These are phyloP conservation scores for Erythrolamprus reginae DNA, from an alignment of 2,113 vertebrate species.

Conservation along the genomic window DNA sequence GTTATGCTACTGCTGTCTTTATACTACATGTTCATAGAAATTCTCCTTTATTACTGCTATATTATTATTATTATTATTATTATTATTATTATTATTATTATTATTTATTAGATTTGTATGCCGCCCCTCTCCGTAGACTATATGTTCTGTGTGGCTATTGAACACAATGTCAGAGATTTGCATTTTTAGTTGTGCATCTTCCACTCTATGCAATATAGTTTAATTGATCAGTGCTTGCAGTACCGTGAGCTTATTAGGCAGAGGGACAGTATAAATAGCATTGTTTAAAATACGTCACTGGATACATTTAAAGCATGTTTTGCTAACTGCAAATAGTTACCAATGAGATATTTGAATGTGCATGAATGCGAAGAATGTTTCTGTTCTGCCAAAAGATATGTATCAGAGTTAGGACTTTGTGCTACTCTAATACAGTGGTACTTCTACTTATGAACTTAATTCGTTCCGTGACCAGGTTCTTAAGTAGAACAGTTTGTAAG, in stretches of 20 bases:
- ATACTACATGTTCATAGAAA: background rate
- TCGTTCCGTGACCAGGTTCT: too few relatives aligned
- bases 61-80: too few relatives aligned
- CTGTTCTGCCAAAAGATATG: background rate
- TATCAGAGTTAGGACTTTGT: background rate
- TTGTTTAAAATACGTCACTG: background rate
- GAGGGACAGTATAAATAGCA: background rate
- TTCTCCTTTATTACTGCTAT: background rate
- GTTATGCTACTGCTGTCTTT: background rate
- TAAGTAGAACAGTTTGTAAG: too few relatives aligned
- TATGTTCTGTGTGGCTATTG: background rate
- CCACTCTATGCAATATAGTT: background rate
- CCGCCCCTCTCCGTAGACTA: too few relatives aligned
- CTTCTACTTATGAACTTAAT: too few relatives aligned
- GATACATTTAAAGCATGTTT: background rate
- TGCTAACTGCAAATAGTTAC: background rate
- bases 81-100: too few relatives aligned
- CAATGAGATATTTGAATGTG: background rate
- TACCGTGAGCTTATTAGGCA: too few relatives aligned
- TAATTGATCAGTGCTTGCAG: background rate
- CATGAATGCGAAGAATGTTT: background rate
- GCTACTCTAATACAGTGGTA: background rate
- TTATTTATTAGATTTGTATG: too few relatives aligned
- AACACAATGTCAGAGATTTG: background rate
- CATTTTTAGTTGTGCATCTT: background rate